Percentiles rank a stretch among this genome's conserved stretches.
Evolutionary conservation across 2,113 vertebrate species (phyloP).

Genomic region (Albula glossodonta): DNA sequence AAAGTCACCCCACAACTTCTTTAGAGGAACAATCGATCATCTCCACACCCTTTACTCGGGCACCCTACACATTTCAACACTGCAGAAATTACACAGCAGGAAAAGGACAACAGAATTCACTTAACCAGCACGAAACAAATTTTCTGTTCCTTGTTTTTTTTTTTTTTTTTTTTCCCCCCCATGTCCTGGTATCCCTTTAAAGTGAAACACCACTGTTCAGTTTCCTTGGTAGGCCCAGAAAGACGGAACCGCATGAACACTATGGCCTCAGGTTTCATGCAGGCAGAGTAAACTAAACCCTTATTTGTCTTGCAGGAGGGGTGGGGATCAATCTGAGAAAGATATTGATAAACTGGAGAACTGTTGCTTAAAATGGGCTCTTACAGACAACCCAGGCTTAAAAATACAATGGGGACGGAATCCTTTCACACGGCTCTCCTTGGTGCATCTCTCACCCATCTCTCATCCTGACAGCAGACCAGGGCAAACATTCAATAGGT

Average conservation of each 20-base stretch:
- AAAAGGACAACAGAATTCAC: background rate
- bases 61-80: constrained; percentile 50
- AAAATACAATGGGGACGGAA: constrained; percentile 38
- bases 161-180: too few relatives aligned
- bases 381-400: constrained; percentile 30
- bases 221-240: background rate
- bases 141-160: background rate
- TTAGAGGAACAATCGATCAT: constrained; percentile 63
- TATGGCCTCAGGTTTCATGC: constrained; percentile 23
- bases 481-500: constrained; percentile 8
- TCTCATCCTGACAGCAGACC: constrained; percentile 24
- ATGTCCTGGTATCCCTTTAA: background rate
- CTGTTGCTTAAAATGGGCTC: background rate
- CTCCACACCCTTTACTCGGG: constrained; percentile 47
- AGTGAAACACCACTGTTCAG: background rate
- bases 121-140: background rate
- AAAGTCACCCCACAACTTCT: constrained; percentile 55
- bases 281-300: constrained; percentile 24
- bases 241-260: background rate
- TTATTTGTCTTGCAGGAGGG: constrained; percentile 24
- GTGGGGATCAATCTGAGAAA: constrained; percentile 34
- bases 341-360: constrained; percentile 39
- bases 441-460: constrained; percentile 28
- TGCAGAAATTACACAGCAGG: constrained; percentile 47
- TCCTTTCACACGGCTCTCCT: constrained; percentile 23